Base-by-base conservation (phyloP, 2,113 vertebrate genomes). In the Thalassarche chlororhynchos region DNA sequence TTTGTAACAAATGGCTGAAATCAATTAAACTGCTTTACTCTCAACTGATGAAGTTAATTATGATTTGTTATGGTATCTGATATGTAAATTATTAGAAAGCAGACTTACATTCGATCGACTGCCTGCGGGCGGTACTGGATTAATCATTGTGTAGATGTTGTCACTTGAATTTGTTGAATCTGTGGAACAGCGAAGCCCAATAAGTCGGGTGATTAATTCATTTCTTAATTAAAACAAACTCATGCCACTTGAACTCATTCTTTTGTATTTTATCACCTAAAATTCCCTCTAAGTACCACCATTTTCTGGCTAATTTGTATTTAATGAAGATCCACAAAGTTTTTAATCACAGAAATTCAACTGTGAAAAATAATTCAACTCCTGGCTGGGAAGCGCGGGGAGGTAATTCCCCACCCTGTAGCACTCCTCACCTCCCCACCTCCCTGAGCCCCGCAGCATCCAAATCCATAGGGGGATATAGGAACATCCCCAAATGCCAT, bases 91-190 rank as follows among this genome's bases (percentile, higher is more conserved):
- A 98, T 98, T 96, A 98, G 98, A 98, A 98, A 98, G 97, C 98
- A 97, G 90, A 99, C 99, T 99, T 98, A 99, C 99, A 95, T 99
- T 99, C 98, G 99, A 99, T 98, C 99, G 99, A 98, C 99, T 99
- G 97, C 99, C 99, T 98, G 98, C 98, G 31, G 99, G 99, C 85
- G 99, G 99, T 98, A 99, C 99, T 90, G 99, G 99, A 99, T 99
- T 99, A 98, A 99, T 99, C 99, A 99, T 99, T 98, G 99, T 99
- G 98, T 99, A 99, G 98, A 99, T 99, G 98, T 99, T 99, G 98
- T 99, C 99, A 98, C 99, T 99, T 98, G 99, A 99, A 98, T 99
- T 99, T 98, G 99, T 99, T 95, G 99, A 99, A 98, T 99, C 99
- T 99, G 98, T 81, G 96, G 97, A 97, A 97, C 93, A 98, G 98